Evolutionary conservation across 1,140 invertebrate species (phyloP).

Genomic region (Cydia pomonella): DNA sequence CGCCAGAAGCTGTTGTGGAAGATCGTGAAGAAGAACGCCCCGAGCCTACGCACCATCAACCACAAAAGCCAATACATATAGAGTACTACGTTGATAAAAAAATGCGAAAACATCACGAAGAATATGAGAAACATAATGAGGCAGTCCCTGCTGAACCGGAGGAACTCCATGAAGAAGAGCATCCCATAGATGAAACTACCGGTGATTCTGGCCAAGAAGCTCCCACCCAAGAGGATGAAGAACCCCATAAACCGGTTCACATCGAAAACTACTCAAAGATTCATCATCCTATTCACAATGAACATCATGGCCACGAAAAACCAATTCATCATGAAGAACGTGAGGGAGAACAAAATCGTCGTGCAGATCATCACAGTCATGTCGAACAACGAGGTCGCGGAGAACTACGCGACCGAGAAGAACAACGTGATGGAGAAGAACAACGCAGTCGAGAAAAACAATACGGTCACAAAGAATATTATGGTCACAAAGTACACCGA

Average conservation of each 20-base stretch:
- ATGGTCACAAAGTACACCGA: background rate
- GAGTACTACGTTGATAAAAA: constrained; percentile 22
- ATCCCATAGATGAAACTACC: constrained; percentile 26
- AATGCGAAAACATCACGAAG: constrained; percentile 18
- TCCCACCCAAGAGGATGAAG: background rate
- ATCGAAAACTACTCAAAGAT: background rate
- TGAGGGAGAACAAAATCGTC: background rate
- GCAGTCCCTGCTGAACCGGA: constrained; percentile 28
- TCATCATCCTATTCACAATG: constrained; percentile 22
- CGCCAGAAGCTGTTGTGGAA: background rate
- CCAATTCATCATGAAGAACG: background rate
- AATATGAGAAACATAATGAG: constrained; percentile 22
- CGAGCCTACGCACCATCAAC: background rate
- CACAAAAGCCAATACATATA: constrained; percentile 12
- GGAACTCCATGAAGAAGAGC: constrained; percentile 34
- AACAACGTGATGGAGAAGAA: background rate
- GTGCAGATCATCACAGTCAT: background rate
- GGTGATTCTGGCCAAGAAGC: background rate
- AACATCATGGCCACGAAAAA: constrained; percentile 2
- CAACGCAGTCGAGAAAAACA: background rate
- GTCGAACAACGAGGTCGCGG: background rate
- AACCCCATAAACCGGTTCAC: constrained; percentile 1
- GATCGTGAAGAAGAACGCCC: background rate
- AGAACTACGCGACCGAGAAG: background rate
- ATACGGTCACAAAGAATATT: background rate